A percentile compares a stretch with the other conserved stretches of the same genome.
phyloP scores from a whole-genome alignment of 2,888 invertebrate species.

The Brachynemurus nebulosus region DNA sequence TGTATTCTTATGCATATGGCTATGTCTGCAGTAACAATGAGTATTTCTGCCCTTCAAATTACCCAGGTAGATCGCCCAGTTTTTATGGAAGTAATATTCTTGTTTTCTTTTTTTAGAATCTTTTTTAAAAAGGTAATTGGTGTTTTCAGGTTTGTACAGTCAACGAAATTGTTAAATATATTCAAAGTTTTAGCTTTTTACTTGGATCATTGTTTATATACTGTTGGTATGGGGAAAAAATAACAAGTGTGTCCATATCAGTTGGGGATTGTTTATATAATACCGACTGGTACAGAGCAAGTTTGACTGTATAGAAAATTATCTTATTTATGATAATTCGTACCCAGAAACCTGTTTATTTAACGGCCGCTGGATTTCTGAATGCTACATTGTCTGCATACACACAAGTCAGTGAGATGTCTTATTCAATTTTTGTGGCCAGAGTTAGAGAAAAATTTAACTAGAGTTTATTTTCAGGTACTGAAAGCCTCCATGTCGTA shows the following conservation, averaged over 20 bases:
- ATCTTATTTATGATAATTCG: background rate
- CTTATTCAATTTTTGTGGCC: too few relatives aligned
- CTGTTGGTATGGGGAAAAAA: constrained; percentile 3
- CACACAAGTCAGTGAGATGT: background rate
- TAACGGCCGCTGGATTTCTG: background rate
- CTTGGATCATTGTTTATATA: constrained; percentile 1
- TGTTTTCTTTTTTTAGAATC: too few relatives aligned
- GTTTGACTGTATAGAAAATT: background rate
- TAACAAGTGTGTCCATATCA: background rate
- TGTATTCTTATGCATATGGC: background rate
- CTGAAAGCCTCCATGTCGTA: too few relatives aligned
- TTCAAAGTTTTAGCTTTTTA: background rate
- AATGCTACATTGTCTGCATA: background rate
- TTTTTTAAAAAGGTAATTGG: too few relatives aligned
- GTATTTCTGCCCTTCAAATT: background rate
- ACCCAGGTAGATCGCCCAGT: too few relatives aligned
- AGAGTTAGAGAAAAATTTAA: too few relatives aligned
- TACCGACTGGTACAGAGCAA: background rate
- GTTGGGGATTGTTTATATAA: background rate
- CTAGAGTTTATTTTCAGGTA: too few relatives aligned
- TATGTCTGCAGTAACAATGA: background rate
- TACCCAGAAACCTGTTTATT: background rate
- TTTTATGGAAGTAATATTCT: too few relatives aligned
- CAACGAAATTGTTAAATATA: background rate
- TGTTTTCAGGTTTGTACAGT: too few relatives aligned